A percentile compares a stretch with the other conserved stretches of the same genome.
phyloP scores from a whole-genome alignment of 1,140 invertebrate genomes.

The Microplitis demolitor region DNA sequence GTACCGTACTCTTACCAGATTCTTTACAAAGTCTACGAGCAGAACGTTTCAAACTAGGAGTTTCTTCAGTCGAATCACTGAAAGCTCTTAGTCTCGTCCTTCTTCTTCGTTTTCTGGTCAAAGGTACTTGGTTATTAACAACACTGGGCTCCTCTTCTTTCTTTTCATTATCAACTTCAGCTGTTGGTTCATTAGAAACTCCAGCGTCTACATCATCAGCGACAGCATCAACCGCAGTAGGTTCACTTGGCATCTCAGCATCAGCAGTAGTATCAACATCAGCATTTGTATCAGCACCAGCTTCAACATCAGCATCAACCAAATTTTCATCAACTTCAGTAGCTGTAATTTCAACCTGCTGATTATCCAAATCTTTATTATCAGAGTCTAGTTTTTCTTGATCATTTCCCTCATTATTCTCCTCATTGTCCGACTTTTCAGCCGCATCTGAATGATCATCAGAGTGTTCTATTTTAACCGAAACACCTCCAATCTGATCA shows the following conservation, averaged over 20 bases:
- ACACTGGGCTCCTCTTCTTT: constrained; percentile 14
- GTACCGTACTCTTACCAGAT: constrained; percentile 55
- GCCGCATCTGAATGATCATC: constrained; percentile 47
- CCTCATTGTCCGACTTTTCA: constrained; percentile 49
- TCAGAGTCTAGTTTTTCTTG: constrained; percentile 19
- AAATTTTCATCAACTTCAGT: too few species aligned
- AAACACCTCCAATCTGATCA: constrained; percentile 55
- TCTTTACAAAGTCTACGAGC: constrained; percentile 58
- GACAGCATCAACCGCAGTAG: constrained; percentile 3
- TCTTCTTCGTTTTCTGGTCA: constrained; percentile 48
- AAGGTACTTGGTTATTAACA: constrained; percentile 23
- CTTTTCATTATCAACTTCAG: constrained; percentile 24
- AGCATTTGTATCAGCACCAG: too few species aligned
- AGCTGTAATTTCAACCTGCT: too few species aligned
- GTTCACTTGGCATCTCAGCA: too few species aligned
- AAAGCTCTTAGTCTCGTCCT: constrained; percentile 40
- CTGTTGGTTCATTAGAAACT: background rate
- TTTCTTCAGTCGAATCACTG: constrained; percentile 50
- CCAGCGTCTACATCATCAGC: background rate
- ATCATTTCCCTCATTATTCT: constrained; percentile 24
- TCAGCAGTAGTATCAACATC: too few species aligned
- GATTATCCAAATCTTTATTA: constrained; percentile 16
- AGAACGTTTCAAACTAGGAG: constrained; percentile 56
- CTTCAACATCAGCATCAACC: too few species aligned
- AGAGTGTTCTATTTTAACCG: constrained; percentile 55